These are phyloP conservation scores for Aethina tumida DNA, from an alignment of 1,140 invertebrate genomes.

Conservation along the genomic window DNA sequence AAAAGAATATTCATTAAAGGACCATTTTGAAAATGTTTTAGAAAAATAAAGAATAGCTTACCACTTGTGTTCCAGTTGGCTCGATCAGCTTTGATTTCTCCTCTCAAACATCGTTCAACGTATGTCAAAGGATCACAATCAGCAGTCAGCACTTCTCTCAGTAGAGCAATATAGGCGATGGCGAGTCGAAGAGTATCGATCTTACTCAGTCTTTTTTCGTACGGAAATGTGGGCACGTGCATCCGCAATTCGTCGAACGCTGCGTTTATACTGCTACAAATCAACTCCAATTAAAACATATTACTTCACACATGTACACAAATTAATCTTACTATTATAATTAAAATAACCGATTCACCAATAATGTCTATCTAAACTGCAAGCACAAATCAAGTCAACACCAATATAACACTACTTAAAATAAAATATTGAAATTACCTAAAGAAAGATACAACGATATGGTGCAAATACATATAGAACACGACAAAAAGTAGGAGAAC, in stretches of 20 bases:
- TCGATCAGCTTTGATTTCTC: constrained; percentile 76
- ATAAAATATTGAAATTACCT: constrained; percentile 14
- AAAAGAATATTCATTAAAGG: constrained; percentile 19
- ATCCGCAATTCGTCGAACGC: constrained; percentile 92
- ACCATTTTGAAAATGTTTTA: too few relatives aligned
- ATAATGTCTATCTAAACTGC: constrained; percentile 4
- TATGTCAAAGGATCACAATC: constrained; percentile 88
- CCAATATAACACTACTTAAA: constrained; percentile 11
- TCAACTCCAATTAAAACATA: constrained; percentile 22
- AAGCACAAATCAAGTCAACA: not conserved
- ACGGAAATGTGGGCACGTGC: constrained; percentile 97
- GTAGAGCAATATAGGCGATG: constrained; percentile 92
- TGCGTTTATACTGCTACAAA: constrained; percentile 94
- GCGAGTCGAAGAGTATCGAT: constrained; percentile 93
- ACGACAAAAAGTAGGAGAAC: constrained; percentile 23
- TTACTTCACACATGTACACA: not conserved
- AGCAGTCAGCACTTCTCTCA: constrained; percentile 82
- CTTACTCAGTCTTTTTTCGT: constrained; percentile 94
- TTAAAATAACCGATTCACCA: too few relatives aligned
- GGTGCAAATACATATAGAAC: constrained; percentile 15
- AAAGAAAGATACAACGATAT: constrained; percentile 6
- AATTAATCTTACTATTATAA: too few relatives aligned
- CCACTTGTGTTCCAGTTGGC: constrained; percentile 95
- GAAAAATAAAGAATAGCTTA: too few relatives aligned
- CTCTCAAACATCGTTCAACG: constrained; percentile 83